A percentile compares a stretch with the other conserved stretches of the same genome.
Evolutionary conservation across 2,797 vertebrate species (phyloP).

Genomic region (Parauchenoglanis ngamensis): DNA sequence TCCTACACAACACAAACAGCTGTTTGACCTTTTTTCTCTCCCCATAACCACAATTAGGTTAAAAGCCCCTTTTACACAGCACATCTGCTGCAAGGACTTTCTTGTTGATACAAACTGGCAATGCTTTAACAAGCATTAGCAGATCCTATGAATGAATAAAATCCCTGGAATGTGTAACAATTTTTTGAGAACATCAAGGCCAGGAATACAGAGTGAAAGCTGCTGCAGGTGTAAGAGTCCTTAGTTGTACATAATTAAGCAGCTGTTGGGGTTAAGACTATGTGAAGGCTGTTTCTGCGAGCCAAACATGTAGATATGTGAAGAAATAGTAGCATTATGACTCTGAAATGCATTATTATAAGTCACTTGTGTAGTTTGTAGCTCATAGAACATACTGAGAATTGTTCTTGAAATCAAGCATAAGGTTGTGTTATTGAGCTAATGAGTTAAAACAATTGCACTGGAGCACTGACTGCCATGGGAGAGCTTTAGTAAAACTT

Average conservation of each 20-base stretch:
- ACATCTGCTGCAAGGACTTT: slow-evolving; percentile 17
- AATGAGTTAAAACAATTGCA: neutral
- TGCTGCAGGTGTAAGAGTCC: neutral
- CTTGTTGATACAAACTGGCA: neutral
- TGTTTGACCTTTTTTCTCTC: neutral
- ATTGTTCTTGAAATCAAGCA: neutral
- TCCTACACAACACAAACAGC: slow-evolving; percentile 1
- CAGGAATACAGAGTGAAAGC: neutral
- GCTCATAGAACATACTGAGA: neutral
- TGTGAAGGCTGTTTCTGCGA: neutral
- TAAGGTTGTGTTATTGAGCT: neutral
- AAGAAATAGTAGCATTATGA: neutral
- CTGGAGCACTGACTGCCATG: neutral
- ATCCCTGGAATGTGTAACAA: neutral
- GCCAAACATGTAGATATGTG: neutral
- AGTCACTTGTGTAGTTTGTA: no score
- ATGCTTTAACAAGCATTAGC: slow-evolving; percentile 15
- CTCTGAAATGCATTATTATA: neutral
- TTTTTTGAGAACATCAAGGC: neutral
- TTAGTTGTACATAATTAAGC: neutral
- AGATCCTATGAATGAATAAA: neutral
- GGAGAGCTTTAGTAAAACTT: neutral
- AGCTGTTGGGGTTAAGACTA: neutral
- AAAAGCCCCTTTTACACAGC: neutral
- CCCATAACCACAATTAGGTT: neutral